These are phyloP conservation scores for Tokudaia muenninki DNA, from an alignment of 2,797 vertebrate species.

Conservation along the genomic window DNA sequence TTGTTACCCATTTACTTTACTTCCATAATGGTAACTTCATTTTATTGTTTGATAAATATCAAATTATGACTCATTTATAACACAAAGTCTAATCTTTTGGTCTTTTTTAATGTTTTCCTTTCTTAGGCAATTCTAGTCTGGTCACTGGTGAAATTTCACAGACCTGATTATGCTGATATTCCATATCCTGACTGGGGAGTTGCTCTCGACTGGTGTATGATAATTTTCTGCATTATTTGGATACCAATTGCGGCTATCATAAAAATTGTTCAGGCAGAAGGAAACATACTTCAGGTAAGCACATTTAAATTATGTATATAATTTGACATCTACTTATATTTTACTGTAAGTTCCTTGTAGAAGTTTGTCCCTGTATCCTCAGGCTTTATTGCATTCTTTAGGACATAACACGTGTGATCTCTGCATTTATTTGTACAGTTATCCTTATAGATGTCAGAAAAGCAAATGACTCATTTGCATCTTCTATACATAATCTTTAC, in stretches of 20 bases:
- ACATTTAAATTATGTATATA: neutral
- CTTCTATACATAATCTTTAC: conserved; percentile 13
- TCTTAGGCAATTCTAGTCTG: conserved; percentile 93
- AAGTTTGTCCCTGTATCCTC: neutral
- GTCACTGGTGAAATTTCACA: conserved; percentile 91
- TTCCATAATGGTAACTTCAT: neutral
- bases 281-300: conserved; percentile 91
- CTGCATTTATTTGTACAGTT: neutral
- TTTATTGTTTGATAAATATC: conserved; percentile 32
- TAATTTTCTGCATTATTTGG: conserved; percentile 93
- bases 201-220: conserved; percentile 94
- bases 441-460: neutral
- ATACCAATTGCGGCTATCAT: conserved; percentile 91
- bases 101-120: conserved; percentile 41
- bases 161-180: conserved; percentile 89
- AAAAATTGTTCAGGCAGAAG: conserved; percentile 90
- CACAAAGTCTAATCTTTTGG: conserved; percentile 2
- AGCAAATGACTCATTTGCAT: conserved; percentile 37
- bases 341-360: conserved; percentile 20
- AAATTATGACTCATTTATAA: neutral
- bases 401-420: neutral
- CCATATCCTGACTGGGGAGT: conserved; percentile 92
- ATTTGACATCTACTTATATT: neutral
- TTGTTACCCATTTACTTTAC: conserved; percentile 30
- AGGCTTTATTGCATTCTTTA: conserved; percentile 7